Evolutionary conservation across 2,888 invertebrate species (phyloP), one percentile per base, ranked within the genome.

Genomic region (Dynastes tityus): DNA sequence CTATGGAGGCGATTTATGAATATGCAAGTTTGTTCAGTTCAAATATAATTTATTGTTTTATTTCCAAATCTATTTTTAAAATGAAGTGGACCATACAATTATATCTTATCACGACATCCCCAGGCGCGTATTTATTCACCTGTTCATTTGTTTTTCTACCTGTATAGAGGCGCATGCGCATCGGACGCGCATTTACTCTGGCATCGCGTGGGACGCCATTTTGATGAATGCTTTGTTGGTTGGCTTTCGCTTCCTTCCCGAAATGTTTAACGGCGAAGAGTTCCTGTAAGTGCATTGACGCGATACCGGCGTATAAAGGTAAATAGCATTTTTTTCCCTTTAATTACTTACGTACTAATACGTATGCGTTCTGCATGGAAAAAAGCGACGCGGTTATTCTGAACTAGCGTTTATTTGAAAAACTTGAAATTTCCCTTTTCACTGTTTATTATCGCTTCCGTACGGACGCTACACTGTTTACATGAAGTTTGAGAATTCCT

Each of bases 191-290:
- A 77, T 77, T 77, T 74, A 74, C 73, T 77, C 73, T 73, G 68
- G 27, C 73, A 74, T 75, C 87, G 88, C 88, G 88, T 88, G 88
- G 87, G 87, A 84, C 88, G 88, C 88, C 88, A 88, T 88, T 88
- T 88, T 88, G 88, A 86, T 87, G 85, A 85, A 84, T 84, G 84
- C 83, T 85, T 85, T 86, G 87, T 81, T 85, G 82, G 82, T 82
- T 83, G 82, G 82, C 81, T 64, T 67, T 68, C 68, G 61, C 49
- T 76, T 53, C 61, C 49, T 76, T 53, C 67, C 37, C 53, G 61
- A 74, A 74, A 79, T 79, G 79, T 74, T 58, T 73, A 64, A 77
- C 64, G 67, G 40, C 51, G 55, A 70, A 70, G 76, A 73, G 68
- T 76, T 76, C n/a, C 53, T 76, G 61, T 70, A 51, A 79, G 76